Conservation (phyloP, 2,797 vertebrate species). For the Alosa sapidissima region DNA sequence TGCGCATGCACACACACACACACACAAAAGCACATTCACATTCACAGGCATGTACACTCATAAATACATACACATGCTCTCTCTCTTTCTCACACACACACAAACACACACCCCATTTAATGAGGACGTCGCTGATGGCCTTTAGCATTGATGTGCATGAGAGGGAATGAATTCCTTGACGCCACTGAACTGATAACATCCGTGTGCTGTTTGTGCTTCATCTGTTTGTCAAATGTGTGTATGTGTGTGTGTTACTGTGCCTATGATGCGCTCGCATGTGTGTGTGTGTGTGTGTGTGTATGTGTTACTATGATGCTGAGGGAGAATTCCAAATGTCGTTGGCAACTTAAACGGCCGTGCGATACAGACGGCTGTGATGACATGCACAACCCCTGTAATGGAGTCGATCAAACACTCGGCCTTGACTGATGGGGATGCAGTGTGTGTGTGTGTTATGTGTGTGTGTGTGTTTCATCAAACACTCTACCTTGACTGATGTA, state of each 20-base stretch:
- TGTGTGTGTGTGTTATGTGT: neutral
- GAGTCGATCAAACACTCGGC: neutral
- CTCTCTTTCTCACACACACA: too few species aligned
- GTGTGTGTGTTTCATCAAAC: too few species aligned
- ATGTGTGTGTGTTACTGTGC: neutral
- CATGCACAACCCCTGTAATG: neutral
- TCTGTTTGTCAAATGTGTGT: neutral
- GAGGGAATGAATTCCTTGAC: slow-evolving; percentile 22
- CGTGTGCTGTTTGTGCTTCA: slow-evolving; percentile 9
- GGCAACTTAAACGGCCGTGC: neutral
- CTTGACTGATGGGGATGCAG: neutral
- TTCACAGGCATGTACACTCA: too few species aligned
- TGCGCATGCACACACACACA: neutral
- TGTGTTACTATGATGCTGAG: neutral
- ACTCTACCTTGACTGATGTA: too few species aligned
- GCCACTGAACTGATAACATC: slow-evolving; percentile 25
- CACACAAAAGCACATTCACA: too few species aligned
- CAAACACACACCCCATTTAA: neutral
- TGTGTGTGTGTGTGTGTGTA: neutral
- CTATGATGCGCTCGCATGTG: neutral
- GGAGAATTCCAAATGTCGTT: neutral
- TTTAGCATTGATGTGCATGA: neutral
- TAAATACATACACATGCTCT: slow-evolving; percentile 20
- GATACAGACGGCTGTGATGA: neutral
- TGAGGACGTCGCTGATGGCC: neutral